Conservation (phyloP, 2,113 vertebrate genomes). For the Poicephalus meyeri region DNA sequence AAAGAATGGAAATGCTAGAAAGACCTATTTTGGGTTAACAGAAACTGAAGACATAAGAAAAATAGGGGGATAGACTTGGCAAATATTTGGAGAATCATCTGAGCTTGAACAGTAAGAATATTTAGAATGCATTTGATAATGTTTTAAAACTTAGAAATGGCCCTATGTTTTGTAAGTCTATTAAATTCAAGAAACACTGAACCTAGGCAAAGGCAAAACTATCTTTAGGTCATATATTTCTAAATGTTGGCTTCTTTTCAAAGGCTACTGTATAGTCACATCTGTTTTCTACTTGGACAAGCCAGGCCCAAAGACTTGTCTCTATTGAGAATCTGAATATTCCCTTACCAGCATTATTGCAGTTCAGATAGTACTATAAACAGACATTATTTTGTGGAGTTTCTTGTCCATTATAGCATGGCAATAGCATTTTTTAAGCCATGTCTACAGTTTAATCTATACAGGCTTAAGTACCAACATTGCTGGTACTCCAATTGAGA, state of each 20-base stretch:
- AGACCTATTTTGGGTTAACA: slow-evolving; percentile 8
- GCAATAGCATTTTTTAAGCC: neutral
- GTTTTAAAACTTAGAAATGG: neutral
- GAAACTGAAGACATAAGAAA: neutral
- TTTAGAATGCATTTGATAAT: slow-evolving; percentile 2
- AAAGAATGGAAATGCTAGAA: neutral
- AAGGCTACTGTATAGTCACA: neutral
- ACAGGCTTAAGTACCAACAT: neutral
- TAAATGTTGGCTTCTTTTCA: neutral
- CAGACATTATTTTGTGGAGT: neutral
- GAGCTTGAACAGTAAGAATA: neutral
- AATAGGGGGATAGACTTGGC: neutral
- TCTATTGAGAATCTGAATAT: neutral
- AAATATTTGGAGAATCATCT: slow-evolving; percentile 5
- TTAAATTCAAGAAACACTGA: neutral
- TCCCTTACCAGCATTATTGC: neutral
- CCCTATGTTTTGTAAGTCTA: neutral
- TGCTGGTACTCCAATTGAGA: neutral
- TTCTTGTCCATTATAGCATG: neutral
- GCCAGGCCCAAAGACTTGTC: neutral
- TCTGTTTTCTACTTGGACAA: neutral
- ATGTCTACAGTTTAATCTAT: neutral
- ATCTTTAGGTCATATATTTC: neutral
- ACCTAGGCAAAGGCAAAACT: neutral
- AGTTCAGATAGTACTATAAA: neutral